Evolutionary conservation across 2,113 vertebrate species (phyloP).

Genomic region (Azemiops feae): DNA sequence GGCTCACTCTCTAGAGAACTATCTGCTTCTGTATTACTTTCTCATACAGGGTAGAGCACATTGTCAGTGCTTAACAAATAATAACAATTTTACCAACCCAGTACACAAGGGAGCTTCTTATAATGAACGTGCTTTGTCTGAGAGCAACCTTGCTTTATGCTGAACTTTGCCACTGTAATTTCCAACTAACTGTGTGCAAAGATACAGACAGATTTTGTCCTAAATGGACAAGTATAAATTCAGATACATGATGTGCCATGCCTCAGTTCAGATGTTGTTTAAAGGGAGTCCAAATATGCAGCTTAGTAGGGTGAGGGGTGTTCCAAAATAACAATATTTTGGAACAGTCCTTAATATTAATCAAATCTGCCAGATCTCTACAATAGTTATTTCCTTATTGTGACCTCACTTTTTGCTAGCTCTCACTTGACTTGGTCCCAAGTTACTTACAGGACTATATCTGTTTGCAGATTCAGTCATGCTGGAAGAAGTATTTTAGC

Average conservation of each 20-base stretch:
- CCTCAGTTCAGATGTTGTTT: neutral
- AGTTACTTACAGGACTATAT: neutral
- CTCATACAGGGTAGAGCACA: constrained; percentile 26
- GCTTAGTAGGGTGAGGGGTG: neutral
- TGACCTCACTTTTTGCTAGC: neutral
- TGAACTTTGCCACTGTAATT: constrained; percentile 24
- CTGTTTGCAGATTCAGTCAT: neutral
- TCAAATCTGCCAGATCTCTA: neutral
- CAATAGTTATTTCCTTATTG: neutral
- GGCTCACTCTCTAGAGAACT: constrained; percentile 56
- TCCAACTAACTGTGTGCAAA: constrained; percentile 25
- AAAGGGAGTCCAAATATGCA: neutral
- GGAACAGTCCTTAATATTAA: neutral
- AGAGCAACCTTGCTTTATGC: constrained; percentile 44
- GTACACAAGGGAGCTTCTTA: constrained; percentile 58
- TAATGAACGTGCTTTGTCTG: constrained; percentile 66
- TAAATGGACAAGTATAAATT: neutral
- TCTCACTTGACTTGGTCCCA: neutral
- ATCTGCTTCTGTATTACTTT: constrained; percentile 58
- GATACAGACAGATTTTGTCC: constrained; percentile 47
- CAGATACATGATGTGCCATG: neutral
- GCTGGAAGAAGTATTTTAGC: neutral
- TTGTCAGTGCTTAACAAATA: constrained; percentile 53
- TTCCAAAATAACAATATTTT: neutral
- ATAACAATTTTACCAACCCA: constrained; percentile 52